Conservation (phyloP, 1,140 invertebrate genomes). For the Caenorhabditis latens region DNA sequence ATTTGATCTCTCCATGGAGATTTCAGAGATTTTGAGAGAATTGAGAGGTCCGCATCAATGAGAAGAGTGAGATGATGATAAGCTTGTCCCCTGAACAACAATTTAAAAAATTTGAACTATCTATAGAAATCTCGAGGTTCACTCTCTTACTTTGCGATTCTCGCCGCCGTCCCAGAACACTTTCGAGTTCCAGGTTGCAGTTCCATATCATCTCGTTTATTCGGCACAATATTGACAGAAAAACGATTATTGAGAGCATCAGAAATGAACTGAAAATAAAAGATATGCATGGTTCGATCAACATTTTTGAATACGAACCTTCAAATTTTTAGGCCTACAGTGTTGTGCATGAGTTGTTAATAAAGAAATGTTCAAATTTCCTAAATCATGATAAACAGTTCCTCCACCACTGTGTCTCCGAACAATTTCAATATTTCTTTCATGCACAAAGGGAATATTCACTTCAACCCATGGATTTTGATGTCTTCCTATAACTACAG, state of each 20-base stretch:
- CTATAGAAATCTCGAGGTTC: too few species aligned
- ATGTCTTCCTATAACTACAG: slow-evolving; percentile 93
- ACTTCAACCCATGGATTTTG: slow-evolving; percentile 96
- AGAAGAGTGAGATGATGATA: slow-evolving; percentile 76
- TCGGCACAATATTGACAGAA: slow-evolving; percentile 66
- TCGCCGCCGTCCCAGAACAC: slow-evolving; percentile 75
- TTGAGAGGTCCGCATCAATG: slow-evolving; percentile 68
- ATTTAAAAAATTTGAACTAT: too few species aligned
- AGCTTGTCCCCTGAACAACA: slow-evolving; percentile 63
- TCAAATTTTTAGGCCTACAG: slow-evolving; percentile 71
- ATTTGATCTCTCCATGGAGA: slow-evolving; percentile 68
- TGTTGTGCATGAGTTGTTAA: slow-evolving; percentile 73
- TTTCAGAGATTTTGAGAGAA: slow-evolving; percentile 67
- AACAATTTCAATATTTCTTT: slow-evolving; percentile 80
- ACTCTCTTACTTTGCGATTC: slow-evolving; percentile 65
- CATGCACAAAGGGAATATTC: slow-evolving; percentile 81
- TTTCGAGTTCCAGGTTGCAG: slow-evolving; percentile 71
- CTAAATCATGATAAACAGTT: slow-evolving; percentile 91
- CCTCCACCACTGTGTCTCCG: slow-evolving; percentile 94
- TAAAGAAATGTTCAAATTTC: slow-evolving; percentile 74
- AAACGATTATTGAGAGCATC: slow-evolving; percentile 30
- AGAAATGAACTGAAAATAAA: slow-evolving; percentile 29
- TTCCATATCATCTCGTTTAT: slow-evolving; percentile 72
- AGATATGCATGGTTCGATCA: slow-evolving; percentile 60
- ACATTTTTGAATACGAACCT: slow-evolving; percentile 66